A percentile compares a stretch with the other conserved stretches of the same genome.
These are phyloP conservation scores for Argyra leucocephala DNA, from an alignment of 2,888 invertebrate genomes.

Conservation along the genomic window DNA sequence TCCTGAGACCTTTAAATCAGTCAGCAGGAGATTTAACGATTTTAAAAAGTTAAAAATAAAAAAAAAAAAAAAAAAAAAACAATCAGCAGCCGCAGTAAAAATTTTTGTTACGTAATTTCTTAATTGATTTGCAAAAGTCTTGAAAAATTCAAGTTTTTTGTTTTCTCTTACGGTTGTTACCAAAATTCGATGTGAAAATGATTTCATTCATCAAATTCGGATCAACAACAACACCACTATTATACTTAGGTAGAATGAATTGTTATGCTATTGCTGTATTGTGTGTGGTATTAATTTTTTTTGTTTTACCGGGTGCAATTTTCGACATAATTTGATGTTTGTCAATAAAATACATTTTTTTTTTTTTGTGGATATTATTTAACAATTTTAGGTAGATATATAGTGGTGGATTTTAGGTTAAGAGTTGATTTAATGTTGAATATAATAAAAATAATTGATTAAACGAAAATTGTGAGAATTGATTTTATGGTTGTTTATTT, in stretches of 20 bases:
- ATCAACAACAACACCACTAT: no score
- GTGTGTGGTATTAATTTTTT: no score
- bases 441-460: neutral
- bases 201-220: neutral
- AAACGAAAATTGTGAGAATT: neutral
- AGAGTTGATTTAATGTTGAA: neutral
- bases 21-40: neutral
- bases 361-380: neutral
- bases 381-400: neutral
- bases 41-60: neutral
- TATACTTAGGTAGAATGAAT: no score
- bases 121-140: neutral
- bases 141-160: no score
- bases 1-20: neutral
- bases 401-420: no score
- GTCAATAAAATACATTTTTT: neutral
- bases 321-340: constrained; percentile 1
- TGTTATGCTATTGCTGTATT: no score
- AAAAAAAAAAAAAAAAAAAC: no score
- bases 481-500: neutral
- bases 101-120: neutral
- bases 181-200: neutral
- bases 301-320: neutral
- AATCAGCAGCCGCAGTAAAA: neutral
- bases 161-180: neutral